Conservation (phyloP, 2,797 vertebrate species). For the Chromobotia macracanthus region DNA sequence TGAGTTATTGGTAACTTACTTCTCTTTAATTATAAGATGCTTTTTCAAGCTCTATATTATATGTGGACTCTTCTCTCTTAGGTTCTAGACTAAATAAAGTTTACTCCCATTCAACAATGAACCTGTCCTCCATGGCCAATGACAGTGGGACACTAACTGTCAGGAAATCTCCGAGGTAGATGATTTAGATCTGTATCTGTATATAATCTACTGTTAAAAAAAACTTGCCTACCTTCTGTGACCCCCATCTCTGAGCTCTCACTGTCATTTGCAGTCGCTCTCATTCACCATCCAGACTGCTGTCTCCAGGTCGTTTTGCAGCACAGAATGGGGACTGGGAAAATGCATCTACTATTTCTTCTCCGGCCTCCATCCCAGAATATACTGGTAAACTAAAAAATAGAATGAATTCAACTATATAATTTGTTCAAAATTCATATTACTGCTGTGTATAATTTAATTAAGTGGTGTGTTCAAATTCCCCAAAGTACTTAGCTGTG, state of each 20-base stretch:
- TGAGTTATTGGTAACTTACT: conserved; percentile 63
- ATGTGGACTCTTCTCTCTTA: conserved; percentile 53
- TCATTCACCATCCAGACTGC: conserved; percentile 85
- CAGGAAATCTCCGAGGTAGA: conserved; percentile 81
- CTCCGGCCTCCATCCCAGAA: conserved; percentile 89
- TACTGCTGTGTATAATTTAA: too few relatives aligned
- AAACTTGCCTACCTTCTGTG: not conserved
- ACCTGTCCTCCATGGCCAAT: conserved; percentile 86
- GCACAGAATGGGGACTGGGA: conserved; percentile 90
- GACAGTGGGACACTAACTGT: conserved; percentile 79
- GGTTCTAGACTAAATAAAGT: conserved; percentile 86
- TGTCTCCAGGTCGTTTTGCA: conserved; percentile 82
- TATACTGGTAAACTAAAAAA: conserved; percentile 82
- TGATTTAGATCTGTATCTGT: conserved; percentile 44
- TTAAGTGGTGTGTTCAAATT: too few relatives aligned
- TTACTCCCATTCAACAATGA: conserved; percentile 91
- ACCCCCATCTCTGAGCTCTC: not conserved
- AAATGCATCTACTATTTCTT: conserved; percentile 86
- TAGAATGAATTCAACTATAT: accelerated
- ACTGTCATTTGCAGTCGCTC: conserved; percentile 75
- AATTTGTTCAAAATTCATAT: not conserved
- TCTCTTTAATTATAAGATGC: not conserved
- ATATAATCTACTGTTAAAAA: not conserved
- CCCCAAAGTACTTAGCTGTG: too few relatives aligned
- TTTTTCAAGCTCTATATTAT: not conserved